Percentiles rank a stretch among this genome's conserved stretches.
Evolutionary conservation across 2,113 vertebrate genomes (phyloP).

Genomic region (Ophthalmolycus amberensis): DNA sequence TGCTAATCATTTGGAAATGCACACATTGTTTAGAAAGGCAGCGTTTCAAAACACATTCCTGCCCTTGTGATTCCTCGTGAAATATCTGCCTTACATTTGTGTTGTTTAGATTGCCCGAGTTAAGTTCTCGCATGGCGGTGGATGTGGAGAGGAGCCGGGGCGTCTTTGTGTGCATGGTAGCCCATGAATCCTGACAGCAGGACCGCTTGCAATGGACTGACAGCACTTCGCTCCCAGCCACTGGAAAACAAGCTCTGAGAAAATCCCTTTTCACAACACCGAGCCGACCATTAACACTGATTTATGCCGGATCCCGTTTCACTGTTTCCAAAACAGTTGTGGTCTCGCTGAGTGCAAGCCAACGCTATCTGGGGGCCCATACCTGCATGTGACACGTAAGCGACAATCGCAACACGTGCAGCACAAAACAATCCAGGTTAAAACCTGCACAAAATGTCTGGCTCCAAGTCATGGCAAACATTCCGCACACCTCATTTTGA

Average conservation of each 20-base stretch:
- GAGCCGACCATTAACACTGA: constrained; percentile 70
- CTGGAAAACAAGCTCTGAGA: constrained; percentile 55
- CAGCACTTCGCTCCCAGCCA: constrained; percentile 19
- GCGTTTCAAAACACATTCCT: constrained; percentile 66
- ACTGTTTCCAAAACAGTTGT: constrained; percentile 75
- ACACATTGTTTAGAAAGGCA: constrained; percentile 75
- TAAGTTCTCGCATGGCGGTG: constrained; percentile 18
- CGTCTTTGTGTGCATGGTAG: constrained; percentile 45
- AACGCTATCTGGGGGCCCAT: constrained; percentile 36
- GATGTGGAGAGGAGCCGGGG: constrained; percentile 42
- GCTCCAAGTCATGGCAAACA: constrained; percentile 49
- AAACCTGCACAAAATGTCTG: constrained; percentile 44
- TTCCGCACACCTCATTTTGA: constrained; percentile 64
- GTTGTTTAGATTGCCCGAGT: constrained; percentile 54
- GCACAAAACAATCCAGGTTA: neutral
- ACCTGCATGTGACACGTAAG: constrained; percentile 52
- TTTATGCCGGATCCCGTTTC: constrained; percentile 74
- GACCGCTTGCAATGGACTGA: neutral
- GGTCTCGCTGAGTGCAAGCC: constrained; percentile 27
- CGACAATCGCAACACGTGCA: constrained; percentile 39
- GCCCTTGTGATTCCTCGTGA: constrained; percentile 41
- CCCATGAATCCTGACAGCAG: constrained; percentile 52
- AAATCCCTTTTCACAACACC: constrained; percentile 56
- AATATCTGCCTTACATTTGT: constrained; percentile 59
- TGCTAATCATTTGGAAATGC: constrained; percentile 81